Percentiles rank a stretch among this genome's conserved stretches.
Evolutionary conservation across 2,888 invertebrate genomes (phyloP).

Genomic region (Micoletzkya japonica): DNA sequence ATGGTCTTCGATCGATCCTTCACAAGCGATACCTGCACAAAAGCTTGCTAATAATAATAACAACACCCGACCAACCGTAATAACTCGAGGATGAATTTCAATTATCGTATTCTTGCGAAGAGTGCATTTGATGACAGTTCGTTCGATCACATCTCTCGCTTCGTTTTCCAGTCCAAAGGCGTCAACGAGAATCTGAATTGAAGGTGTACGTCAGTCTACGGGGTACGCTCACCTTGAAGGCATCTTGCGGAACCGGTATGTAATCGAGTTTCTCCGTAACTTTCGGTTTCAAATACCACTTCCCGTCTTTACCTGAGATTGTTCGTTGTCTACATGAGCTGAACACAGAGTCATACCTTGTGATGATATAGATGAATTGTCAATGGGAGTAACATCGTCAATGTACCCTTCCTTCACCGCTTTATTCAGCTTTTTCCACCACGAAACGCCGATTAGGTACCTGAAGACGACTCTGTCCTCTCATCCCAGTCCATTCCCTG

Average conservation of each 20-base stretch:
- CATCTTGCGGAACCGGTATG: constrained; percentile 39
- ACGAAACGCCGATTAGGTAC: constrained; percentile 40
- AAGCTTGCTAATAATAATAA: background rate
- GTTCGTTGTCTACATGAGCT: too few species aligned
- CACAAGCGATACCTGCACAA: constrained; percentile 34
- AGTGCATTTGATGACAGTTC: constrained; percentile 37
- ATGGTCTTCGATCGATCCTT: constrained; percentile 32
- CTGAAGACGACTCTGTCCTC: constrained; percentile 28
- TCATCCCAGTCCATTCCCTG: background rate
- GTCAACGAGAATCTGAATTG: constrained; percentile 18
- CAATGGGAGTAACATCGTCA: constrained; percentile 40
- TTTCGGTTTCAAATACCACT: constrained; percentile 31
- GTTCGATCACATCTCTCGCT: constrained; percentile 44
- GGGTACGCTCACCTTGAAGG: constrained; percentile 27
- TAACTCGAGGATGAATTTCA: constrained; percentile 50
- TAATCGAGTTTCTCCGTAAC: constrained; percentile 46
- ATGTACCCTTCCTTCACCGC: constrained; percentile 33
- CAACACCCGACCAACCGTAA: constrained; percentile 39
- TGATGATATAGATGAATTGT: constrained; percentile 37
- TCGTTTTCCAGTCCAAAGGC: constrained; percentile 42
- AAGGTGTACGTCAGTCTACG: background rate
- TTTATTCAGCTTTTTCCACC: constrained; percentile 46
- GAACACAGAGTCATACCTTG: constrained; percentile 1
- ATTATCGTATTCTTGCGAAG: constrained; percentile 35
- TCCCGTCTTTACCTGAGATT: constrained; percentile 6